These are phyloP conservation scores for Gandaritis pyraliata DNA, from an alignment of 2,888 invertebrate species.

Conservation along the genomic window DNA sequence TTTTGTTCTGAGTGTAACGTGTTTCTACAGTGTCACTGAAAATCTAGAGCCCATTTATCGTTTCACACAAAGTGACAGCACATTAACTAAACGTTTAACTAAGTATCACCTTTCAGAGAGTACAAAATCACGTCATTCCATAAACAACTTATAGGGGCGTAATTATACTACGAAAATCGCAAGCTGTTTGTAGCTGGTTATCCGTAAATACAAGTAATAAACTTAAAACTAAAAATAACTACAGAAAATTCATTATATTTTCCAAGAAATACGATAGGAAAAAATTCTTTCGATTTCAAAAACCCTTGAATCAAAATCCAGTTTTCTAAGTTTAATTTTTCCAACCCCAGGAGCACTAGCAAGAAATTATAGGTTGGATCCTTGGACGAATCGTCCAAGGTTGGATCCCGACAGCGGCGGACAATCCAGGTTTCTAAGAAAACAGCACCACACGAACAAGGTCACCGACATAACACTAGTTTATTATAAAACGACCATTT, in stretches of 20 bases:
- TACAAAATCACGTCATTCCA: conserved; percentile 28
- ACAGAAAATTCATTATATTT: no score
- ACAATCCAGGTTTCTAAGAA: not conserved
- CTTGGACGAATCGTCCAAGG: no score
- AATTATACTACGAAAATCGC: no score
- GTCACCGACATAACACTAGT: conserved; percentile 1
- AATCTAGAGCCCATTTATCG: conserved; percentile 29
- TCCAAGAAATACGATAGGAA: no score
- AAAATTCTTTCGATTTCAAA: no score
- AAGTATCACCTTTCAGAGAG: conserved; percentile 30
- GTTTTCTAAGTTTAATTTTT: no score
- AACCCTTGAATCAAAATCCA: no score
- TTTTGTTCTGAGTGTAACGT: not conserved
- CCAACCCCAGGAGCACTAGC: no score
- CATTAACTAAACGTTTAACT: conserved; percentile 33
- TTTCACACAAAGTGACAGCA: conserved; percentile 30
- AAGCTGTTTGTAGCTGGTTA: no score
- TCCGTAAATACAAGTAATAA: no score
- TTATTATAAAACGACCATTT: conserved; percentile 36
- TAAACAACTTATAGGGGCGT: conserved; percentile 24
- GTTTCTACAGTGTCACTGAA: not conserved
- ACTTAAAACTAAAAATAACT: no score
- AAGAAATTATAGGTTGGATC: not conserved
- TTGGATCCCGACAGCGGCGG: not conserved
- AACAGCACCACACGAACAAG: not conserved